Evolutionary conservation across 2,888 invertebrate genomes (phyloP), one percentile per base, ranked within the genome.

Genomic region (Acleris holmiana): DNA sequence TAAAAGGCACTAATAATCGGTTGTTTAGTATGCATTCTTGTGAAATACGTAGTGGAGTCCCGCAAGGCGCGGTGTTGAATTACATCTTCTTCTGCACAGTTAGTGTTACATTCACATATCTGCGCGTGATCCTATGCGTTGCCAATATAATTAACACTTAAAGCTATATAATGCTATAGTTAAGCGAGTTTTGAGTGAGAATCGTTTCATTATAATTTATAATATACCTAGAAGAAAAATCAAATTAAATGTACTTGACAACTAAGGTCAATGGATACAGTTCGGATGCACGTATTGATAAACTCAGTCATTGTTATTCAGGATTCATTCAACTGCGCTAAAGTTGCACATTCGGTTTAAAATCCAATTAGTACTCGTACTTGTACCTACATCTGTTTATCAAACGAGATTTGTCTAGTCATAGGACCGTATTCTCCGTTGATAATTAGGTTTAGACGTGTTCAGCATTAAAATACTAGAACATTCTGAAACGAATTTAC

Each of bases 61-160:
- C 79, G 71, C 85, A 84, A 77, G 88, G 86, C 75, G 72, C 70
- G 54, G 75, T 71, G 71, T 83, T 59, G 76, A 74, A 76, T 29
- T 76, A 73, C 75, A 72, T 69, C 70, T 80, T 78, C 80, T 62
- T 69, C 71, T 72, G 73, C 70, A 76, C 71, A 76, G 73, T 68
- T 66, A 70, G 79, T 82, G 79, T 85, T 61, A 78, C 75, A 77
- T 75, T 68, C 77, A 72, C 77, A 79, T 79, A 78, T n/a, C 79
- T 79, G 77, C 78, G 79, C 80, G 85, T 89, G 85, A 87, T 81
- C 86, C 79, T 84, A 86, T 80, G 86, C 83, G 76, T 81, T 85
- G 82, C 79, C 76, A 82, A 81, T 80, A 79, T 80, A 79, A 35
- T 79, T 80, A 87, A 92, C 91, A 92, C 90, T 91, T 91, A 92